Evolutionary conservation across 2,888 invertebrate species (phyloP).

Genomic region (Pollenia griseotomentosa): DNA sequence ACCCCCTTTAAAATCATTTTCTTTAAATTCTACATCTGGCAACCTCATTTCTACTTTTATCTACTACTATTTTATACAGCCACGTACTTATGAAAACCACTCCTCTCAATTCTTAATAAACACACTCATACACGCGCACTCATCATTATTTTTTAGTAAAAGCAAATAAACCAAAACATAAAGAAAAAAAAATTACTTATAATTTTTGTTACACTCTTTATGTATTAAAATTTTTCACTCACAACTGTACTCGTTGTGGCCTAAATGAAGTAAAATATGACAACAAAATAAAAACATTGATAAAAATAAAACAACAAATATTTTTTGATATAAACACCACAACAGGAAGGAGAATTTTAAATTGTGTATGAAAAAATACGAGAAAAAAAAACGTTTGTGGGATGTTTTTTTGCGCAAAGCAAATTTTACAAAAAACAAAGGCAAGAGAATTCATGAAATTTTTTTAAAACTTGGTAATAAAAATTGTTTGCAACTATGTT

Average conservation of each 20-base stretch:
- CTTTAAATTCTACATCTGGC: background rate
- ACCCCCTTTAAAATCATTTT: no score
- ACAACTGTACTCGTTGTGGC: conserved; percentile 74
- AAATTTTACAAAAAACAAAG: background rate
- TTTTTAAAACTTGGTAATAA: background rate
- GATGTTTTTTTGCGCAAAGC: conserved; percentile 29
- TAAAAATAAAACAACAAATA: conserved; percentile 45
- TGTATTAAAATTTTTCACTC: conserved; percentile 69
- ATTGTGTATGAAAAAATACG: background rate
- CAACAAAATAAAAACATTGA: conserved; percentile 30
- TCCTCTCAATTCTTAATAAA: conserved; percentile 29
- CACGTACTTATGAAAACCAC: background rate
- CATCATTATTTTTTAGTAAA: conserved; percentile 1
- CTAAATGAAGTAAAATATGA: conserved; percentile 44
- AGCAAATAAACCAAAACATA: background rate
- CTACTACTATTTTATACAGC: conserved; percentile 43
- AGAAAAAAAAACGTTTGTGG: background rate
- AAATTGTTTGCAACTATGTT: conserved; percentile 19
- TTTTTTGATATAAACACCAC: conserved; percentile 35
- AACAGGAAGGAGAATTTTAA: conserved; percentile 13
- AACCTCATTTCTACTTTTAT: background rate
- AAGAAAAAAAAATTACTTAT: conserved; percentile 20
- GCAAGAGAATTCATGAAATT: background rate
- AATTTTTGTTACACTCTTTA: conserved; percentile 14
- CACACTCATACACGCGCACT: conserved; percentile 31